A percentile compares a stretch with the other conserved stretches of the same genome.
Conservation (phyloP, 2,888 invertebrate genomes). For the Adineta ricciae region DNA sequence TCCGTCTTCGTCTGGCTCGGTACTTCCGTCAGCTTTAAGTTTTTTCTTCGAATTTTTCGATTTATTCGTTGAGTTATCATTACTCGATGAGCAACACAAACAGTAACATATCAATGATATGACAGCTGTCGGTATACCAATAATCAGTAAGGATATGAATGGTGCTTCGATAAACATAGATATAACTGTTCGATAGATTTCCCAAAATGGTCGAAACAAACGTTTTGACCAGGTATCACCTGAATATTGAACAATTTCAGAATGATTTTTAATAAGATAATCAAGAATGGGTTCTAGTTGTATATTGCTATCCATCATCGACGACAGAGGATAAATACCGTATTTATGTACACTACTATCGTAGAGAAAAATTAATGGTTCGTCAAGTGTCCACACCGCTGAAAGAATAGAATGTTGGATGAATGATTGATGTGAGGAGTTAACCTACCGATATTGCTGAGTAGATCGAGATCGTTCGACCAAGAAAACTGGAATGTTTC, state of each 20-base stretch:
- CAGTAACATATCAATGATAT: constrained; percentile 32
- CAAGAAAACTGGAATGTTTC: neutral
- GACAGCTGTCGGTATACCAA: constrained; percentile 28
- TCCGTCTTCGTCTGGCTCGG: neutral
- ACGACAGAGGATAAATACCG: neutral
- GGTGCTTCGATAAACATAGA: constrained; percentile 33
- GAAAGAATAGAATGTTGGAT: too few species aligned
- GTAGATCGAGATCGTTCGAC: neutral
- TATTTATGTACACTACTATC: neutral
- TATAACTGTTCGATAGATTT: constrained; percentile 27
- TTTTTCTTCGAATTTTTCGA: neutral
- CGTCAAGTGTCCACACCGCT: neutral
- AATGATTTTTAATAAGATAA: neutral
- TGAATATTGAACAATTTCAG: neutral
- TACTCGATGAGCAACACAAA: constrained; percentile 24
- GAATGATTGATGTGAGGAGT: neutral
- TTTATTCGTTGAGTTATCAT: neutral
- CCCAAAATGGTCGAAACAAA: constrained; percentile 30
- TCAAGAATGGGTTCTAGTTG: neutral
- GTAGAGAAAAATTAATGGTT: neutral
- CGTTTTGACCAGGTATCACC: neutral
- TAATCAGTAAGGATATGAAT: constrained; percentile 26
- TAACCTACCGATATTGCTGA: neutral
- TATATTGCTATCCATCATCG: neutral
- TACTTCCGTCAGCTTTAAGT: neutral